Conservation (phyloP, 2,888 invertebrate genomes). For the Pseudolycoriella hygida region DNA sequence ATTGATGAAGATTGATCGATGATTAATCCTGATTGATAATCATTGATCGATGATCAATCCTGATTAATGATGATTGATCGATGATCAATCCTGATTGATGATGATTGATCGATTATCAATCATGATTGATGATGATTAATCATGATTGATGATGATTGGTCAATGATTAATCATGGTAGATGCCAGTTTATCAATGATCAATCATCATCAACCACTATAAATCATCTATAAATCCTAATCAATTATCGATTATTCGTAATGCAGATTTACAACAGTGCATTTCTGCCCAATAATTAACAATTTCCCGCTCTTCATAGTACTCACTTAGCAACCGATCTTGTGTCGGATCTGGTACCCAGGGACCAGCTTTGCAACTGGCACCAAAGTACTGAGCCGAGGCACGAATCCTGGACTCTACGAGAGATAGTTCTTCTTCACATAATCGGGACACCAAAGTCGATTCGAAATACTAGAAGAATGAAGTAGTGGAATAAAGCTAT, state of each 20-base stretch:
- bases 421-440: slow-evolving; percentile 48
- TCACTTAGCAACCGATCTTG: slow-evolving; percentile 50
- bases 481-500: slow-evolving; percentile 3
- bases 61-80: no score
- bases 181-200: no score
- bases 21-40: no score
- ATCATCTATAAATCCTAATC: neutral
- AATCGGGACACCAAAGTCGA: slow-evolving; percentile 47
- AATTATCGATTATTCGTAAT: neutral
- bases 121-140: no score
- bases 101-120: no score
- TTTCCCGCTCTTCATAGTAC: no score
- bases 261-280: neutral
- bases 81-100: no score
- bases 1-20: no score
- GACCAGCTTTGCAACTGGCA: slow-evolving; percentile 69
- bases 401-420: slow-evolving; percentile 60
- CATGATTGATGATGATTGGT: no score
- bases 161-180: no score
- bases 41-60: no score
- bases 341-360: slow-evolving; percentile 52
- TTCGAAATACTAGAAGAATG: slow-evolving; percentile 48
- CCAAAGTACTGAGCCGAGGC: slow-evolving; percentile 58
- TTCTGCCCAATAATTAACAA: neutral
- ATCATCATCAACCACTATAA: no score